Conservation (phyloP, 1,140 invertebrate genomes). For the Ips typographus region DNA sequence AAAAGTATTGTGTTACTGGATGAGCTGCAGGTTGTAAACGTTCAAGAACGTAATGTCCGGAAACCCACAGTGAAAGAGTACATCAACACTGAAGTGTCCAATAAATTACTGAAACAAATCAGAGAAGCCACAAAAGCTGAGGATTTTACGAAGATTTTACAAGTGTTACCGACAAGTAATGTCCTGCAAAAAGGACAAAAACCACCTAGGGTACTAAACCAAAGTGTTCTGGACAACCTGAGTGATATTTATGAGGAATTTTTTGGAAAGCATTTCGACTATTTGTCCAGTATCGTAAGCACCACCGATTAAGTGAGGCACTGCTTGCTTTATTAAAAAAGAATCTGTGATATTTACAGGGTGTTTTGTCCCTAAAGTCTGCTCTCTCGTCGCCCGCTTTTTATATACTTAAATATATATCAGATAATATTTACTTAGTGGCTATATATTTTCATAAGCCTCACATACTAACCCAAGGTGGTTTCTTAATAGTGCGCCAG, state of each 20-base stretch:
- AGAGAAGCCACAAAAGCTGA: slow-evolving; percentile 41
- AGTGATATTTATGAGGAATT: slow-evolving; percentile 40
- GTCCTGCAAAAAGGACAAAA: slow-evolving; percentile 9
- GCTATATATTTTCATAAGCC: no score
- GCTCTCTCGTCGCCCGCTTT: slow-evolving; percentile 7
- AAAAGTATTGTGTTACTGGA: not conserved
- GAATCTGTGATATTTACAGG: slow-evolving; percentile 38
- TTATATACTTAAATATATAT: slow-evolving; percentile 1
- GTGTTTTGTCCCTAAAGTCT: slow-evolving; percentile 28
- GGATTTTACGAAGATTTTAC: slow-evolving; percentile 44
- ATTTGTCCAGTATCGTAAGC: slow-evolving; percentile 28
- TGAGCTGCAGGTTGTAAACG: not conserved
- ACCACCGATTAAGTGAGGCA: slow-evolving; percentile 9
- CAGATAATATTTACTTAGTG: no score
- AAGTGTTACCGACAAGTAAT: slow-evolving; percentile 25
- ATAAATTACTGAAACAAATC: slow-evolving; percentile 37
- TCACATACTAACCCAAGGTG: not conserved
- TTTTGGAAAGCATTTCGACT: slow-evolving; percentile 38
- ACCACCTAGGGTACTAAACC: not conserved
- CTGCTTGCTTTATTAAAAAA: slow-evolving; percentile 26
- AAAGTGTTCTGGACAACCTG: slow-evolving; percentile 12
- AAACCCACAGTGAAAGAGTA: slow-evolving; percentile 30
- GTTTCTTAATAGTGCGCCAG: not conserved
- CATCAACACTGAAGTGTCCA: slow-evolving; percentile 29
- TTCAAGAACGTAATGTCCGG: slow-evolving; percentile 5